These are phyloP conservation scores for Drosophila pseudoananassae DNA, from an alignment of 1,140 invertebrate species.

Conservation along the genomic window DNA sequence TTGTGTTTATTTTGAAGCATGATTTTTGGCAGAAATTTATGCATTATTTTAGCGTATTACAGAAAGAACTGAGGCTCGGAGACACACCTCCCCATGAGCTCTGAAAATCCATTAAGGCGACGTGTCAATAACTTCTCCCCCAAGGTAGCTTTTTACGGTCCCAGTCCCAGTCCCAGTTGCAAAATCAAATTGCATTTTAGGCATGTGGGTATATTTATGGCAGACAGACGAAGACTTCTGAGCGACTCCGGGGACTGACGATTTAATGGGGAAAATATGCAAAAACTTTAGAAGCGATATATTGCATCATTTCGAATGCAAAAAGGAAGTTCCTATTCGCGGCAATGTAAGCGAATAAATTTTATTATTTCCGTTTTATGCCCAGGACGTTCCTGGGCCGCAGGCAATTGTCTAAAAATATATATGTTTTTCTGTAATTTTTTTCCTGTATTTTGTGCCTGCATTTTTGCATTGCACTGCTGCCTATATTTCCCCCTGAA, in stretches of 20 bases:
- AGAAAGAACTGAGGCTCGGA: background rate
- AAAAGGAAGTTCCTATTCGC: constrained; percentile 1
- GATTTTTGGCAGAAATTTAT: constrained; percentile 37
- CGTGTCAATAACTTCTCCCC: constrained; percentile 44
- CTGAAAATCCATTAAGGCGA: constrained; percentile 28
- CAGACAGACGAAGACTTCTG: background rate
- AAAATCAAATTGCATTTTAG: constrained; percentile 45
- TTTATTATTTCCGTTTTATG: constrained; percentile 74
- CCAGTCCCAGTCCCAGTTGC: constrained; percentile 9
- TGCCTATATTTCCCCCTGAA: constrained; percentile 8
- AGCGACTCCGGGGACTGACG: background rate
- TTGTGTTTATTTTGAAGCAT: constrained; percentile 24
- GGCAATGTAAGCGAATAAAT: constrained; percentile 23
- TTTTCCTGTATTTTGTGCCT: background rate
- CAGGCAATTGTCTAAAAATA: constrained; percentile 53
- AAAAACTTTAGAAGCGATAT: constrained; percentile 9
- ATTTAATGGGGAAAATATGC: constrained; percentile 48
- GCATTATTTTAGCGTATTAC: constrained; percentile 36
- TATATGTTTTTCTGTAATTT: background rate
- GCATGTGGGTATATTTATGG: constrained; percentile 36
- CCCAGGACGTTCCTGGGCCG: constrained; percentile 55
- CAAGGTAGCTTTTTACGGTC: background rate
- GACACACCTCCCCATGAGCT: constrained; percentile 4
- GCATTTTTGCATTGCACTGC: background rate
- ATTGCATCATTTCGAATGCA: constrained; percentile 4